Evolutionary conservation across 2,888 invertebrate species (phyloP), one percentile per base, ranked within the genome.

Genomic region (Caenorhabditis sp.): DNA sequence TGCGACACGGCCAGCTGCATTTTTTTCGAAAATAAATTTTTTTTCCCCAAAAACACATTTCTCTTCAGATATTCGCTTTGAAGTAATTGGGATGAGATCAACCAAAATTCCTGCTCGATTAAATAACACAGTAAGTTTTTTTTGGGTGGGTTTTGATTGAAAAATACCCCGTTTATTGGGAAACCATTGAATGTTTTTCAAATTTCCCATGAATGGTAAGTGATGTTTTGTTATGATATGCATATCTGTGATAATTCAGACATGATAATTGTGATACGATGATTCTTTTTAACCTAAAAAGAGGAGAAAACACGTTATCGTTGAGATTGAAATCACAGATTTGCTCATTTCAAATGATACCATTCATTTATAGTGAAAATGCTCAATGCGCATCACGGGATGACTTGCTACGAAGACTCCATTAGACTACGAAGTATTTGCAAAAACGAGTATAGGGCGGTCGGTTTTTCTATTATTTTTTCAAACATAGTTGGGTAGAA

Each of bases 351-450:
- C 68, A 68, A 68, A 62, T 73, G 73, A 73, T 73, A 73, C 73
- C 73, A 68, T 65, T 67, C 43, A 55, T 43, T 68, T 68, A 58
- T 73, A 73, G 73, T 73, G 73, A 73, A 62, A 68, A 73, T 68
- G 37, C 37, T 37, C 53, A 24, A 62, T 54, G 36, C 19, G 17
- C 43, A 24, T 26, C 55, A 61, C 17, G 55, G 43, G n/a, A 24
- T 17, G n/a, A n/a, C 51, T 36, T 24, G 19, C 53, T 50, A 21
- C 53, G 55, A 57, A 54, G 37, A 58, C 19, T 24, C 17, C 10
- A 27, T 59, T 31, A 26, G 54, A 43, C 50, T 62, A 49, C 57
- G 58, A 53, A 31, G 3, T 58, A 12, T 72, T 64, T 62, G 58
- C 21, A 62, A 63, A 36, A 58, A 36, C 37, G 50, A 5, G 21